A percentile compares a stretch with the other conserved stretches of the same genome.
phyloP scores from a whole-genome alignment of 2,113 vertebrate species.

The Gorsachius goisagi region DNA sequence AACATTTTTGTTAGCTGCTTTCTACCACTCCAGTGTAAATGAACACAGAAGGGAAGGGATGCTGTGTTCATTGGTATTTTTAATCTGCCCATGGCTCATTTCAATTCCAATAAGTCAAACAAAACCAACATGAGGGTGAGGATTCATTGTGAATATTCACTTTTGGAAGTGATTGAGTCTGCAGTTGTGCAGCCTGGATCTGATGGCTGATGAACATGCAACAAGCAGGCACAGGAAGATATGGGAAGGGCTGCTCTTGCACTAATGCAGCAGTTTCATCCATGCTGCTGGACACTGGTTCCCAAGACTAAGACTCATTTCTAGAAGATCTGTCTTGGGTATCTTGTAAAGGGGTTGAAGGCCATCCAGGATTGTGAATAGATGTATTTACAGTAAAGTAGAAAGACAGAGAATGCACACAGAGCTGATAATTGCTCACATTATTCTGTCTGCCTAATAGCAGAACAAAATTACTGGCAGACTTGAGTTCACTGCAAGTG shows the following conservation, averaged over 20 bases:
- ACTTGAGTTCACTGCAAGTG: background rate
- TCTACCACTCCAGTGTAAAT: background rate
- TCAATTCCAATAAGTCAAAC: background rate
- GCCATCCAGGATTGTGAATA: background rate
- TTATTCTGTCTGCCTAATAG: conserved; percentile 34
- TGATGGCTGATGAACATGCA: background rate
- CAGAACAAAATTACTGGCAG: conserved; percentile 21
- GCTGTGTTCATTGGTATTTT: background rate
- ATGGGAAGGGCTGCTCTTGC: background rate
- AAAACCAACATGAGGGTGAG: background rate
- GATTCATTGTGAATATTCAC: background rate
- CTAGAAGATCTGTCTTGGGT: background rate
- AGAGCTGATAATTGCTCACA: conserved; percentile 24
- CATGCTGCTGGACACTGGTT: background rate
- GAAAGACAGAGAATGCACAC: background rate
- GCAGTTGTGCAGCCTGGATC: background rate
- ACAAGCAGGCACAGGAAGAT: background rate
- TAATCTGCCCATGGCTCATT: background rate
- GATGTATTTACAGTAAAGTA: conserved; percentile 4
- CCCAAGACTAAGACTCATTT: background rate
- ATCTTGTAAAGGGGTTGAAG: background rate
- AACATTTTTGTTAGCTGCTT: background rate
- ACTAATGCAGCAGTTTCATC: background rate
- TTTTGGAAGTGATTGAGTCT: background rate
- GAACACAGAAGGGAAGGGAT: background rate